Evolutionary conservation across 2,888 invertebrate species (phyloP).

Genomic region (Dermolepida albohirtum): DNA sequence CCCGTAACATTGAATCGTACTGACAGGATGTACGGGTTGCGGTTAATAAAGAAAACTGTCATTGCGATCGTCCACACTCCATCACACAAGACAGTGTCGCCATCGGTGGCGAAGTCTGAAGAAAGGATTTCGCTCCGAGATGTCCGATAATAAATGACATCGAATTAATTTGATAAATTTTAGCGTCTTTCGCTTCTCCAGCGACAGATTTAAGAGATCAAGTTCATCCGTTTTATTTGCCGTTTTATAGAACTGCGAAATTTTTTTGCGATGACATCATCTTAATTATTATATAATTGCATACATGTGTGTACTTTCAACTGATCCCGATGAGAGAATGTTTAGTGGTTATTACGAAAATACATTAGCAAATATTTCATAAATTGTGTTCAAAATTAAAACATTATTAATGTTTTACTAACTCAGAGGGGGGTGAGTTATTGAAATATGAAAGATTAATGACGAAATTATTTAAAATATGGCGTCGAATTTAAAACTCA

Average conservation of each 20-base stretch:
- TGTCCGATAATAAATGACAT: constrained; percentile 16
- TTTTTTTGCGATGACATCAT: too few species aligned
- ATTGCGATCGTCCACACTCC: constrained; percentile 24
- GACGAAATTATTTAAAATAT: too few species aligned
- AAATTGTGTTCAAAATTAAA: too few species aligned
- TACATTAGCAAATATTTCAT: too few species aligned
- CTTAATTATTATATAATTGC: too few species aligned
- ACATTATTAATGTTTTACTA: too few species aligned
- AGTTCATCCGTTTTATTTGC: constrained; percentile 9
- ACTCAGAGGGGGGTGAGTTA: too few species aligned
- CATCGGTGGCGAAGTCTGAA: constrained; percentile 5
- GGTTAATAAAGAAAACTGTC: constrained; percentile 31
- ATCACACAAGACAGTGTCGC: constrained; percentile 3
- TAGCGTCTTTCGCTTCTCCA: background rate
- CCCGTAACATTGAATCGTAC: constrained; percentile 21
- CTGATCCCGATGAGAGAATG: too few species aligned
- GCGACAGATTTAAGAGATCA: constrained; percentile 24
- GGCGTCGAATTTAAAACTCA: too few species aligned
- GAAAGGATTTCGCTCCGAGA: constrained; percentile 11
- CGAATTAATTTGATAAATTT: constrained; percentile 26
- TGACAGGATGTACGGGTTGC: constrained; percentile 25
- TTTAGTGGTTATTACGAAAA: too few species aligned
- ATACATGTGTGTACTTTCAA: too few species aligned
- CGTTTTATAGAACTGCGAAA: background rate
- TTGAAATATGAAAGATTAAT: too few species aligned